Percentiles rank a stretch among this genome's conserved stretches.
phyloP scores from a whole-genome alignment of 2,797 vertebrate genomes.

The Pangasius larnaudii region DNA sequence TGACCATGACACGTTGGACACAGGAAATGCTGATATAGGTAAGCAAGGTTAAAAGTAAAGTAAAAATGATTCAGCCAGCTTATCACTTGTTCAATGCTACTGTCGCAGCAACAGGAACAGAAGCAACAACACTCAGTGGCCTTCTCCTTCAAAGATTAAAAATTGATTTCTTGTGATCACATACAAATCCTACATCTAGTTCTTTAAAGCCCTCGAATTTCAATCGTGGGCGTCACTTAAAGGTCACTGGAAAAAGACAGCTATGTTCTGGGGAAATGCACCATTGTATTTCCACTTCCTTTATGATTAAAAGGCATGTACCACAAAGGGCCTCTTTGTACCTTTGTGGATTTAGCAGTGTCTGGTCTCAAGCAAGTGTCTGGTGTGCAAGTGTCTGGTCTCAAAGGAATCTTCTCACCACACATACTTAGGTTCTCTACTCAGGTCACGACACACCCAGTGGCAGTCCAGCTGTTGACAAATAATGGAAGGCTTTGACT shows the following conservation, averaged over 20 bases:
- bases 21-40: background rate
- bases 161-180: background rate
- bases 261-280: background rate
- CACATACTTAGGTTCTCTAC: slow-evolving; percentile 16
- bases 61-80: background rate
- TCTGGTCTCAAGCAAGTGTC: background rate
- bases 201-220: slow-evolving; percentile 25
- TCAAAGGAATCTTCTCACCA: slow-evolving; percentile 28
- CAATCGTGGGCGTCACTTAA: slow-evolving; percentile 26
- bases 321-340: slow-evolving; percentile 23
- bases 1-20: background rate
- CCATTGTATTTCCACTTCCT: slow-evolving; percentile 15
- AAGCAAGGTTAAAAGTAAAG: background rate
- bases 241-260: slow-evolving; percentile 27
- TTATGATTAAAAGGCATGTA: slow-evolving; percentile 35
- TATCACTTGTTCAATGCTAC: background rate
- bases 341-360: background rate
- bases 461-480: slow-evolving; percentile 30
- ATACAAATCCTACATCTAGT: background rate
- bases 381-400: background rate
- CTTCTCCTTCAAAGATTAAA: background rate
- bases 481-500: slow-evolving; percentile 32
- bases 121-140: background rate
- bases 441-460: slow-evolving; percentile 36
- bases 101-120: background rate